Conservation (phyloP, 2,113 vertebrate genomes). For the Cyanistes caeruleus region DNA sequence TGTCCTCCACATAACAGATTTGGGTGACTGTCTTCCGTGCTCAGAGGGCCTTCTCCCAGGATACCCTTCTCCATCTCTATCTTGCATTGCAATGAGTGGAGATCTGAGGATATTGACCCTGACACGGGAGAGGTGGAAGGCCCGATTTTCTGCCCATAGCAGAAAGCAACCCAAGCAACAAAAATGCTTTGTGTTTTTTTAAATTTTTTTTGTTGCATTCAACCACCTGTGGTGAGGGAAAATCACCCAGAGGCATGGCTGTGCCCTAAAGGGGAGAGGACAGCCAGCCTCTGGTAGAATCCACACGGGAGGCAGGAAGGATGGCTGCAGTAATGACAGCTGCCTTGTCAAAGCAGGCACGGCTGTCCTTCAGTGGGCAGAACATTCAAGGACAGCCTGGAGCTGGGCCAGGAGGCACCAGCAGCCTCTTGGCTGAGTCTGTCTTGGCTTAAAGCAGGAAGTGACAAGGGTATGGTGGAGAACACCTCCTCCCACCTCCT, state of each 20-base stretch:
- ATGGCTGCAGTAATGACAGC: not conserved
- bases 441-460: not conserved
- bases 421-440: not conserved
- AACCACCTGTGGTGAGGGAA: not conserved
- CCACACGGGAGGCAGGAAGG: not conserved
- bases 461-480: not conserved
- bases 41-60: not conserved
- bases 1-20: not conserved
- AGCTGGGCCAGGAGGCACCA: not conserved
- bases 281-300: not conserved
- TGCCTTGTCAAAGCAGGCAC: not conserved
- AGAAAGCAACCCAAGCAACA: not conserved
- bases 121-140: not conserved
- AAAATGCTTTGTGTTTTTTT: not conserved
- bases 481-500: not conserved
- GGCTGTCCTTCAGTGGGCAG: not conserved
- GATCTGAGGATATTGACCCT: not conserved
- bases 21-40: not conserved
- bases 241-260: not conserved
- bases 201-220: not conserved
- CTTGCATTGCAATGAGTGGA: not conserved
- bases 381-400: not conserved
- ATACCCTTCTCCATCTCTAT: not conserved
- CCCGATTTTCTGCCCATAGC: not conserved
- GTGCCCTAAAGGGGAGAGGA: not conserved